Base-by-base conservation (phyloP, 2,888 invertebrate species). In the Drosophila melanosoma region DNA sequence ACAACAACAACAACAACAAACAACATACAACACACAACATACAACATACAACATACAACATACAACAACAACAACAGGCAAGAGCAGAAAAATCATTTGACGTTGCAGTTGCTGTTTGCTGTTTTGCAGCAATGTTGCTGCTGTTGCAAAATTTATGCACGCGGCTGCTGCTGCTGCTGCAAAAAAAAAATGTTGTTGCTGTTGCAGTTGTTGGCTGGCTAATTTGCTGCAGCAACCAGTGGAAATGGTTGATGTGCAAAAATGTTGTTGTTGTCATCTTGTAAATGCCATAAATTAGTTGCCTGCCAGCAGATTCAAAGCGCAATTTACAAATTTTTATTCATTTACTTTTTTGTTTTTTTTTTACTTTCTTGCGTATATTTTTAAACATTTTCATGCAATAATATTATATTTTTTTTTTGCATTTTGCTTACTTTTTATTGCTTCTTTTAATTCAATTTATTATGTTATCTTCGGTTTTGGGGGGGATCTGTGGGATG, bases 211-310 rank as follows among this genome's bases (percentile, higher is more conserved):
- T 65, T 69, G 68, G 45, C 68, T 45, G 76, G 87, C 85, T 87
- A 85, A 85, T 85, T 85, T 87, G 85, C 85, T 62, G 80, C 84
- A 80, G 79, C 82, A 77, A 76, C 74, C 81, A 82, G 74, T 86
- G 83, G 81, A 90, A 87, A 89, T 88, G 83, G 86, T 85, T 88
- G 80, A 90, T 89, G 89, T 87, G 80, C 83, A 83, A 80, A 83
- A 87, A 84, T 82, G 72, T 61, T 64, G 73, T 69, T 78, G 81
- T 79, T 76, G 81, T 75, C 72, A 57, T 79, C 88, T 83, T 83
- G 83, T 87, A 88, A 85, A 82, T 88, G 84, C 87, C 82, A 87
- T 87, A 88, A 88, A 87, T 87, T 87, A 86, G 89, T 76, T 79
- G 76, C 76, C 79, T 82, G 86, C 79, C 86, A 79, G 74, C 84